Evolutionary conservation across 1,140 invertebrate genomes (phyloP), one percentile per base, ranked within the genome.

Genomic region (Drosophila funebris): DNA sequence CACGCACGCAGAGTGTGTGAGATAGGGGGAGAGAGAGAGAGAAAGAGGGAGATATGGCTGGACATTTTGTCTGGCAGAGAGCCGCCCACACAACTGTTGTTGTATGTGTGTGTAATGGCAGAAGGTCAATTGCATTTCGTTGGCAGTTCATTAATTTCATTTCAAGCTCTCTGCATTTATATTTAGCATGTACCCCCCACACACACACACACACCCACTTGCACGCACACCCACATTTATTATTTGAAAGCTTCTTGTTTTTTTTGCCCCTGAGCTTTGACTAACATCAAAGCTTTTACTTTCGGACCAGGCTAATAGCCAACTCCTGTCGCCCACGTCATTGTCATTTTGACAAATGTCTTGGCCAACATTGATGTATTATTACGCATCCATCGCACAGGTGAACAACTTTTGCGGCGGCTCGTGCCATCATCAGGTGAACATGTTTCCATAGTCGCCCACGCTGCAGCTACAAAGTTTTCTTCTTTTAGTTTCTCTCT

Each of bases 121-220:
- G 81, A 85, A 85, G 81, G 81, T 85, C 81, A 85, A 85, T 85
- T 85, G 82, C 82, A 85, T 78, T 85, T 85, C 46, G 74, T 70
- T 75, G 82, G 62, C 82, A 87, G 82, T 85, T 82, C 82, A 85
- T 85, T 87, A 81, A 85, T 85, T 81, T 87, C 54, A 61, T 63
- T 82, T 63, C 46, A 71, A 66, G 58, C 61, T 41, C 46, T 73
- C 39, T 62, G 31, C 22, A 48, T 66, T 68, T 85, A 73, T 70
- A 56, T 76, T 77, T 84, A 84, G 73, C 62, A 43, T 18, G 44
- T 20, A 71, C 39, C 53, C 24, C 39, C 53, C 24, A 39, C 20
- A 44, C 14, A 68, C 24, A 24, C 13, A 48, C 9, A 16, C n/a
- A 43, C 4, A 27, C 9, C 14, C 18, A 58, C 3, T 39, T 11